phyloP scores from a whole-genome alignment of 1,140 invertebrate species.

The Lepidurus arcticus region DNA sequence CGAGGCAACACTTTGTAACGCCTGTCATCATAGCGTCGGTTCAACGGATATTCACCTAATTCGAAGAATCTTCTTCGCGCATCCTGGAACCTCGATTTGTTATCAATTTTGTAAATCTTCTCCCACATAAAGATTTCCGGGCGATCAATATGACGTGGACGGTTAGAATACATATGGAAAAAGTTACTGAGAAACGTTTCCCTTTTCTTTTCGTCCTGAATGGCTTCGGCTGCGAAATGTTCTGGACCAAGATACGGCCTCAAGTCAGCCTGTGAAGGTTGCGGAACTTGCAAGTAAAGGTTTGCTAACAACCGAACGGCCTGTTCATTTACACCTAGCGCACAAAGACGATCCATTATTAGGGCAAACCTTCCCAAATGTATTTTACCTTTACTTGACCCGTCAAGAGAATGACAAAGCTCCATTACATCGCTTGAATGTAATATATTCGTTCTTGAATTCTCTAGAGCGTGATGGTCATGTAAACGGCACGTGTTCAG shows the following conservation, averaged over 20 bases:
- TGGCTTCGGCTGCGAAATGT: slow-evolving; percentile 55
- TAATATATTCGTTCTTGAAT: neutral
- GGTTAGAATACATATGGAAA: slow-evolving; percentile 60
- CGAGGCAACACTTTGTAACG: slow-evolving; percentile 28
- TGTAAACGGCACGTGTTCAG: slow-evolving; percentile 72
- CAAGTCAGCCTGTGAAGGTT: slow-evolving; percentile 57
- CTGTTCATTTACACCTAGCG: slow-evolving; percentile 64
- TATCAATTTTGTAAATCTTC: slow-evolving; percentile 64
- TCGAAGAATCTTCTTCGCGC: slow-evolving; percentile 62
- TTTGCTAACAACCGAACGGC: slow-evolving; percentile 66
- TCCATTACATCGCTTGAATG: slow-evolving; percentile 45
- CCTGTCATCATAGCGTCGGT: slow-evolving; percentile 28
- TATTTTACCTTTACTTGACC: slow-evolving; percentile 56
- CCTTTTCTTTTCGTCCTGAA: slow-evolving; percentile 55
- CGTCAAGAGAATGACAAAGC: slow-evolving; percentile 68
- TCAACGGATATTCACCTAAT: slow-evolving; percentile 37
- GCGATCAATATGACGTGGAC: slow-evolving; percentile 52
- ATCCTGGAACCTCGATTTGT: slow-evolving; percentile 59
- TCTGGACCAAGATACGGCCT: slow-evolving; percentile 61
- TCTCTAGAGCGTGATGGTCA: slow-evolving; percentile 44
- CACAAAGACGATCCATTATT: slow-evolving; percentile 19
- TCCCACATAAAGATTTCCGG: slow-evolving; percentile 71
- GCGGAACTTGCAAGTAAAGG: slow-evolving; percentile 60
- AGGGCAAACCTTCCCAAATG: slow-evolving; percentile 15
- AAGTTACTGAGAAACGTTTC: slow-evolving; percentile 61